Percentiles rank a stretch among this genome's conserved stretches.
Conservation (phyloP, 1,140 invertebrate species). For the Pseudomyrmex dendroicus region DNA sequence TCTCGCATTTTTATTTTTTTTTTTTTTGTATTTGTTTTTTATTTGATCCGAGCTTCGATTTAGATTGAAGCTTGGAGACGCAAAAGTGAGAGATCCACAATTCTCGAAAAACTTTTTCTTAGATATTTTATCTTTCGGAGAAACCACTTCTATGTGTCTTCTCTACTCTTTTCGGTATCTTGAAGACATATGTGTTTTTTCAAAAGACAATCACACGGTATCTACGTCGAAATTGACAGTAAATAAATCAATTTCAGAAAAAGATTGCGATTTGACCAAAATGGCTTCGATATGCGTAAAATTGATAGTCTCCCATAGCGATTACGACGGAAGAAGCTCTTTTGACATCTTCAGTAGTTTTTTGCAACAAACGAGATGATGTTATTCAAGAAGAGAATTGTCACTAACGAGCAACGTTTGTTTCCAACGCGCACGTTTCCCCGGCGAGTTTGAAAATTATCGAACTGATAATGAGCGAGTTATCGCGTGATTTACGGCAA, state of each 20-base stretch:
- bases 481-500: constrained; percentile 55
- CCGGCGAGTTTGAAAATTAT: constrained; percentile 67
- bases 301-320: not conserved
- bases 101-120: constrained; percentile 65
- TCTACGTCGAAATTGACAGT: not conserved
- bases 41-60: constrained; percentile 69
- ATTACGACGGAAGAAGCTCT: not conserved
- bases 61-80: constrained; percentile 65
- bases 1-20: not conserved
- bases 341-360: constrained; percentile 18
- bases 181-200: not conserved
- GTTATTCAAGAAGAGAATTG: constrained; percentile 12
- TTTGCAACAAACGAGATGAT: not conserved
- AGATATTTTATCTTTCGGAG: constrained; percentile 45
- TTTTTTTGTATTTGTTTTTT: constrained; percentile 9
- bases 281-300: constrained; percentile 6
- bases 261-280: not conserved
- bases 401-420: constrained; percentile 56
- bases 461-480: constrained; percentile 66
- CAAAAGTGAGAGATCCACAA: constrained; percentile 21
- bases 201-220: too few species aligned
- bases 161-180: not conserved
- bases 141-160: not conserved
- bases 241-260: not conserved
- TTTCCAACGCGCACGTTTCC: constrained; percentile 52